phyloP scores from a whole-genome alignment of 1,140 invertebrate genomes.

The Episyrphus balteatus region DNA sequence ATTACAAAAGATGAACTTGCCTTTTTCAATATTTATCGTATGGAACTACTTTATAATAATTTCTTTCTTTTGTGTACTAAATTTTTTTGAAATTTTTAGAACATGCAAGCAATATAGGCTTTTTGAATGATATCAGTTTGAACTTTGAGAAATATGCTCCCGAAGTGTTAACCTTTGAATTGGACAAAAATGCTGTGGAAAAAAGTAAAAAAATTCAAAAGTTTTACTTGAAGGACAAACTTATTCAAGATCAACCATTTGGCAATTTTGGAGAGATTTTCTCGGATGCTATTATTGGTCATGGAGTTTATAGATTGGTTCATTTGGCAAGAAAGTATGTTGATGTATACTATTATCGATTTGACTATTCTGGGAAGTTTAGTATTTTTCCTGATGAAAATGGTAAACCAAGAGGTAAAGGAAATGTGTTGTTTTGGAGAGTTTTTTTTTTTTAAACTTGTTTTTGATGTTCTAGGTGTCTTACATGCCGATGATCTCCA shows the following conservation, averaged over 20 bases:
- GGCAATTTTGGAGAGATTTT: conserved; percentile 18
- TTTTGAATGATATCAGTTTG: conserved; percentile 18
- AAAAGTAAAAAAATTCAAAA: conserved; percentile 10
- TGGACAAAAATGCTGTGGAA: neutral
- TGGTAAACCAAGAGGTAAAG: conserved; percentile 6
- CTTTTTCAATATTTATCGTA: conserved; percentile 32
- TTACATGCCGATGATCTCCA: conserved; percentile 52
- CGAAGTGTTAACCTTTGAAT: conserved; percentile 28
- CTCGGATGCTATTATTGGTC: conserved; percentile 40
- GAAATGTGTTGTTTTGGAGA: no score
- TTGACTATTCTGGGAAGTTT: conserved; percentile 27
- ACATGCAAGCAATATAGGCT: conserved; percentile 11
- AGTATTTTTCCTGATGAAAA: conserved; percentile 7
- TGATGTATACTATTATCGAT: conserved; percentile 42
- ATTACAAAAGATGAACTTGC: conserved; percentile 52
- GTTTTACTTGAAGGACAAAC: conserved; percentile 12
- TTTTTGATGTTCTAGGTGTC: conserved; percentile 34
- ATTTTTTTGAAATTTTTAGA: conserved; percentile 3
- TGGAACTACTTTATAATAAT: neutral
- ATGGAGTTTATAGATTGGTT: conserved; percentile 38
- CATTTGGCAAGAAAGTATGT: conserved; percentile 37
- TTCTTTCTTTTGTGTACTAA: neutral
- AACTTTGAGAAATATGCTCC: conserved; percentile 24
- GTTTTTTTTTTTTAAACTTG: neutral
- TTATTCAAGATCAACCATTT: conserved; percentile 11